phyloP scores from a whole-genome alignment of 1,140 invertebrate genomes.

The Lordiphosa clarofinis region DNA sequence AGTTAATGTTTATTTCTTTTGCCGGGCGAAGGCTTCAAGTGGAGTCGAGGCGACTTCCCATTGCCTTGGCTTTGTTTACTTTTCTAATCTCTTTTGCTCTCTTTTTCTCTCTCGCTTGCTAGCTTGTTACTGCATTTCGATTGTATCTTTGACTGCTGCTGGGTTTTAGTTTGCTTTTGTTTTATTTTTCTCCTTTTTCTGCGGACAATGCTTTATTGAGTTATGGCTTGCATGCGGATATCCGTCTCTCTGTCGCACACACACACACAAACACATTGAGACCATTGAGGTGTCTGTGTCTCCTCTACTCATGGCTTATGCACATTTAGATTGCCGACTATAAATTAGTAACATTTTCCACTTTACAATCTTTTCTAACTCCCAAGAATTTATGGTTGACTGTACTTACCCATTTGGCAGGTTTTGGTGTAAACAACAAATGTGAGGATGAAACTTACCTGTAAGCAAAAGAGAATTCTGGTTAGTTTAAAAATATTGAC shows the following conservation, averaged over 20 bases:
- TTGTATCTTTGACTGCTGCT: slow-evolving; percentile 72
- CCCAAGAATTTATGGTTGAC: slow-evolving; percentile 30
- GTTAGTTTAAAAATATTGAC: slow-evolving; percentile 28
- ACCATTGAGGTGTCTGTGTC: slow-evolving; percentile 52
- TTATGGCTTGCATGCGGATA: slow-evolving; percentile 76
- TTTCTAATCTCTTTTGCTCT: slow-evolving; percentile 59
- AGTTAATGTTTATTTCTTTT: slow-evolving; percentile 77
- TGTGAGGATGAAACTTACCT: slow-evolving; percentile 56
- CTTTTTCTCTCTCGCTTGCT: slow-evolving; percentile 9
- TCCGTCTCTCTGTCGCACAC: slow-evolving; percentile 45
- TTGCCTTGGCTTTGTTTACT: slow-evolving; percentile 67
- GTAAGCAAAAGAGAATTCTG: slow-evolving; percentile 35
- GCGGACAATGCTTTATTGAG: slow-evolving; percentile 74
- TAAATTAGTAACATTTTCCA: slow-evolving; percentile 74
- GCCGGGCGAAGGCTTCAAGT: not conserved
- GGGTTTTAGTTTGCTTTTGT: slow-evolving; percentile 58
- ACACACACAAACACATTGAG: slow-evolving; percentile 13
- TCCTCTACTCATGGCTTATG: slow-evolving; percentile 8
- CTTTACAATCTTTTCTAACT: slow-evolving; percentile 33
- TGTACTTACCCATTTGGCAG: slow-evolving; percentile 31
- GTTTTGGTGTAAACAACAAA: slow-evolving; percentile 14
- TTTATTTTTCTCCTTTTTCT: slow-evolving; percentile 59
- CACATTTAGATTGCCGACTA: slow-evolving; percentile 39
- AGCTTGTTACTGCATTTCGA: slow-evolving; percentile 72
- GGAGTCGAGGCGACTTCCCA: slow-evolving; percentile 4